These are phyloP conservation scores for Drosophila baimaii DNA, from an alignment of 1,140 invertebrate species.

Conservation along the genomic window DNA sequence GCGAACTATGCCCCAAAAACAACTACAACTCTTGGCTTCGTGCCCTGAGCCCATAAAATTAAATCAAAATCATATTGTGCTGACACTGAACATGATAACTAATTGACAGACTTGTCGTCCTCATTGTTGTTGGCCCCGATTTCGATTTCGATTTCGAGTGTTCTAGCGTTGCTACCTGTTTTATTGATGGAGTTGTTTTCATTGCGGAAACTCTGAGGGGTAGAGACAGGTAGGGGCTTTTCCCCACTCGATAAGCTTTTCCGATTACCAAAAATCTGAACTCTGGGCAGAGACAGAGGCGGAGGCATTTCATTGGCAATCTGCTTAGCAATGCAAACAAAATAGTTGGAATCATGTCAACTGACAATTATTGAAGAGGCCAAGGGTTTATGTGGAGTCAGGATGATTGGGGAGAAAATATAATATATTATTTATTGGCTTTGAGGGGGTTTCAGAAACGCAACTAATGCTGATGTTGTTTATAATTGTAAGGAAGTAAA, in stretches of 20 bases:
- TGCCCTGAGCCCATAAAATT: conserved; percentile 60
- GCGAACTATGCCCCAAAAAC: conserved; percentile 1
- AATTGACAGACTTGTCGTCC: conserved; percentile 74
- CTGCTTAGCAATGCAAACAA: conserved; percentile 53
- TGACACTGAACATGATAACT: conserved; percentile 80
- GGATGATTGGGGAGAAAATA: conserved; percentile 7
- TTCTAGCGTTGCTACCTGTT: conserved; percentile 26
- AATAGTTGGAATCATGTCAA: conserved; percentile 30
- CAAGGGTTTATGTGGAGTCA: conserved; percentile 1
- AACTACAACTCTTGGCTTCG: conserved; percentile 3
- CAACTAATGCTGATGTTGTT: neutral
- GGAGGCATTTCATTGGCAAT: conserved; percentile 53
- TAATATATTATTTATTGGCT: neutral
- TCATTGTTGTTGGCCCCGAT: conserved; percentile 29
- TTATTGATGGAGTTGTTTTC: conserved; percentile 59
- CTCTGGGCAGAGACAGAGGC: conserved; percentile 16
- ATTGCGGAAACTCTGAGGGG: conserved; percentile 15
- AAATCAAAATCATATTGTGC: conserved; percentile 76
- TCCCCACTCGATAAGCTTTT: conserved; percentile 57
- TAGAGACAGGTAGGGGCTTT: neutral
- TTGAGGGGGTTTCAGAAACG: neutral
- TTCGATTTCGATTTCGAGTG: conserved; percentile 37
- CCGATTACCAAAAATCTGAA: conserved; percentile 34
- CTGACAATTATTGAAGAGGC: conserved; percentile 13
- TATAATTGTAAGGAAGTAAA: too few species aligned